Base-by-base conservation (phyloP, 2,113 vertebrate species). In the Chaetodon auriga region DNA sequence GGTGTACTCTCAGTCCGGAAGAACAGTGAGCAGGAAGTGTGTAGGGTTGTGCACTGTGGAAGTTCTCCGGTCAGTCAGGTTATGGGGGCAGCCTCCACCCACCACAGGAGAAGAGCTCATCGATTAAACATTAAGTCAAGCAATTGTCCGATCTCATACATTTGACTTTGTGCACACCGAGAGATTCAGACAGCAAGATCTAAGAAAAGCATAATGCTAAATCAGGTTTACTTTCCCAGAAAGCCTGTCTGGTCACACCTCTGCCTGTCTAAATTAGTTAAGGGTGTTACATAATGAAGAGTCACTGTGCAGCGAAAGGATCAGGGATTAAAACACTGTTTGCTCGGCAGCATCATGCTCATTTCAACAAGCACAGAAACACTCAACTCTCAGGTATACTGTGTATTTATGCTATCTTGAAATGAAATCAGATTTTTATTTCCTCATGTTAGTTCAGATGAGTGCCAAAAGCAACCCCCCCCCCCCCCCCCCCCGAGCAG, bases 161-260 rank as follows among this genome's bases (percentile, higher is more conserved):
- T n/a, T 54, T 54, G 21, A 54, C 53, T 23, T 57, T n/a, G 51
- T n/a, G 21, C 21, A n/a, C 51, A 54, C 19, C 8, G 38, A 41
- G 38, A 41, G 38, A 8, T 7, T 41, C 18, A 48, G 48, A 49
- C 48, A 19, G 48, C 19, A 16, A 19, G 19, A 21, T 21, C 6
- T 53, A 6, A 53, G 49, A 53, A 53, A 19, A 53, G 49, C 49
- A 19, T 23, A 58, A 7, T 5, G n/a, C 54, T n/a, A 23, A 13
- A 30, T 49, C 43, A 55, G 77, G 43, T 62, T 57, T 43, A 55
- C 46, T n/a, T 51, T 63, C 43, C 16, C 55, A 57, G 57, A 79
- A 76, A 53, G 25, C 15, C 11, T 76, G 19, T 14, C 23, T 45
- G 21, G 36, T 11, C 35, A 18, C 6, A 18, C 21, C 13, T 41